Base-by-base conservation (phyloP, 2,113 vertebrate genomes). In the Bettongia penicillata region DNA sequence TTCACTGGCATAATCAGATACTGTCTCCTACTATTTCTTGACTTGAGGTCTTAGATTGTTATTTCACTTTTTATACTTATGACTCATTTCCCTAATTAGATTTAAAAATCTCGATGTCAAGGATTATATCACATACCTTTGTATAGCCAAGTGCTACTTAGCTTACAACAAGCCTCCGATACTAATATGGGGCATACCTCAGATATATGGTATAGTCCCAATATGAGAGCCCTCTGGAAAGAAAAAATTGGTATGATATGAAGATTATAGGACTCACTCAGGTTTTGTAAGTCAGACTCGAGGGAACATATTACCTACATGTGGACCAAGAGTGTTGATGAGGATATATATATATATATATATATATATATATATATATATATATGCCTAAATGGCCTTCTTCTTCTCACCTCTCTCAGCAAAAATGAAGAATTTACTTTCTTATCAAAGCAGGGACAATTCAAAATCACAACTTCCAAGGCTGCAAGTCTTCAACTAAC, bases 61-160 rank as follows among this genome's bases (percentile, higher is more conserved):
- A 89, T 47, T 53, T 95, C 90, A 51, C 49, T 43, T 95, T 94
- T 93, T 91, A 90, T 90, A 95, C 89, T 84, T 94, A 48, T 43
- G 16, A 12, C 92, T 96, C 93, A 43, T 53, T 51, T 96, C 57
- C 52, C 37, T n/a, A 61, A 53, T n/a, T 25, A 92, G 92, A 90
- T 68, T 52, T 84, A 8, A 77, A 77, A 57, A 91, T 52, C 48
- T 19, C 4, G 92, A 53, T 22, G 61, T 93, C 10, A 14, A 95
- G 91, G 61, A 47, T 93, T 49, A 26, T 61, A 51, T 47, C 93
- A 48, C 37, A 50, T 26, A 50, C 84, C 93, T 94, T 77, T 61
- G 24, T 23, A 28, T 51, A 52, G 47, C 89, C 89, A 77, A 52
- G 50, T 50, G 47, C 48, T 50, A 68, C 31, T 37, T 68, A 68